Base-by-base conservation (phyloP, 2,113 vertebrate species). In the Antechinus stuartii region DNA sequence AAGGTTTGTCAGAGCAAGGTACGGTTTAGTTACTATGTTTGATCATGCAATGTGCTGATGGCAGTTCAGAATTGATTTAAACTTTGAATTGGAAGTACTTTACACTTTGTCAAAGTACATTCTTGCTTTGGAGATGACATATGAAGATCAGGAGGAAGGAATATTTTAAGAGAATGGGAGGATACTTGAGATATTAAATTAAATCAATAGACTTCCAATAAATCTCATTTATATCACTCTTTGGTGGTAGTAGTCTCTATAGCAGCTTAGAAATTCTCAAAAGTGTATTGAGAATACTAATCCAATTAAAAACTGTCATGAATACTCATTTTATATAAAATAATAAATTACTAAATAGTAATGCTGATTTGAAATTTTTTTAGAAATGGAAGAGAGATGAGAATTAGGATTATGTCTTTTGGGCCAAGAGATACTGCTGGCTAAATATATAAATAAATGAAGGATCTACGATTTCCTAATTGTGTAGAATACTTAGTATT, bases 1-100 rank as follows among this genome's bases (percentile, higher is more conserved):
- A 84, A 84, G 35, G 6, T 30, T 6, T 84, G 35, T 84, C 9
- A 49, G 90, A 90, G 47, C 47, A 90, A 50, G 27, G 90, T 90
- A 5, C 47, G 50, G 50, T 90, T 94, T 89, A 91, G 76, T n/a
- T 90, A 90, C 68, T 54, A 84, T 26, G 54, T 93, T 90, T 95
- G 54, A 22, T 94, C 25, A 76, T 92, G 50, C 7, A 96, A 95
- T 90, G 8, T 91, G 2, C 46, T 84, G 14, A 55, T 92, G 52
- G 47, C 9, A 94, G 12, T 49, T 91, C 91, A 54, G 30, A 76
- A 92, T 91, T 53, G 3, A 95, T 94, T 54, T 96, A 49, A 94
- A 92, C 42, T 92, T 95, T 57, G 68, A 6, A 6, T 47, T 97
- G 95, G 27, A 91, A 92, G 16, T 56, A 53, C 9, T 89, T 90